These are phyloP conservation scores for Ammospiza nelsoni DNA, from an alignment of 2,113 vertebrate species.

Conservation along the genomic window DNA sequence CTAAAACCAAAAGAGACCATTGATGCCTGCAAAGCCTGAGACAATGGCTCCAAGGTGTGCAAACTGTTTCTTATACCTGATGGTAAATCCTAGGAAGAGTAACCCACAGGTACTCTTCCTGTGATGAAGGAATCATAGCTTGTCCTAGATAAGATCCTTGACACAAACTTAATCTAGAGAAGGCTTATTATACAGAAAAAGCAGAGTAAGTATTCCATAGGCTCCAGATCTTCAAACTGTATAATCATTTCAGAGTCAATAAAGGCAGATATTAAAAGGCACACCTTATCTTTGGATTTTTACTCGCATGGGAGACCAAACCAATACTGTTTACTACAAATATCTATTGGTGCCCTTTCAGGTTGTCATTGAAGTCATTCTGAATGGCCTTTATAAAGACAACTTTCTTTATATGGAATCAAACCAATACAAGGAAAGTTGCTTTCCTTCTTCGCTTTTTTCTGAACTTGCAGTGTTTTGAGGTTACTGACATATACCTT, in stretches of 20 bases:
- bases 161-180: not conserved
- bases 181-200: not conserved
- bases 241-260: not conserved
- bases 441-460: not conserved
- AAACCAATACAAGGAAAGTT: not conserved
- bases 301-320: not conserved
- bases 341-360: not conserved
- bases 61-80: not conserved
- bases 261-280: not conserved
- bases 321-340: not conserved
- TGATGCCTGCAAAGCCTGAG: not conserved
- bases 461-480: not conserved
- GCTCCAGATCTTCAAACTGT: not conserved
- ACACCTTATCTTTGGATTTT: not conserved
- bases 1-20: not conserved
- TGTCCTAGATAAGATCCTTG: not conserved
- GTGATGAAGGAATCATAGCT: not conserved
- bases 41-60: not conserved
- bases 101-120: not conserved
- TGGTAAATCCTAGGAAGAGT: not conserved
- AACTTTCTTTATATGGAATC: not conserved
- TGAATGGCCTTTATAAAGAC: not conserved
- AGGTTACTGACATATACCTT: not conserved
- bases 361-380: not conserved
- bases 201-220: not conserved